Evolutionary conservation across 2,113 vertebrate genomes (phyloP).

Genomic region (Erythrocercus mccallii): DNA sequence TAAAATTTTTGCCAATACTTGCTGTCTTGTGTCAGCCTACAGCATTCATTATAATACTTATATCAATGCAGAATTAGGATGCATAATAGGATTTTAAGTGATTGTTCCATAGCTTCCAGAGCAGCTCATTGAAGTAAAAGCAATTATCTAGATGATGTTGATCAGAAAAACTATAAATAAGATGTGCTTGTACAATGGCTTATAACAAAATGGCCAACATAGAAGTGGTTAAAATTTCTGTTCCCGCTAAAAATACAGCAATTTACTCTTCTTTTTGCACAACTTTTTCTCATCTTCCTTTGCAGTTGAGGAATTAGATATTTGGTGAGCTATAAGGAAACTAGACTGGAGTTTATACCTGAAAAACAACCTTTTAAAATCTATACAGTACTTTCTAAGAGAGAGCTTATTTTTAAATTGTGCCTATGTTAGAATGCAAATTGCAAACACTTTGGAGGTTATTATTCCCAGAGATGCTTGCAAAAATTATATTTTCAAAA

Average conservation of each 20-base stretch:
- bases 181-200: background rate
- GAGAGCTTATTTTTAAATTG: background rate
- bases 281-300: background rate
- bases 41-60: background rate
- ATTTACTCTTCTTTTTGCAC: background rate
- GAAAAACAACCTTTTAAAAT: background rate
- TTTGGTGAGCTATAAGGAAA: background rate
- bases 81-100: background rate
- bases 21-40: background rate
- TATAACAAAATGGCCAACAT: background rate
- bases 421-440: background rate
- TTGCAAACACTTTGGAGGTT: background rate
- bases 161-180: background rate
- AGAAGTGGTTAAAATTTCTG: background rate
- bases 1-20: background rate
- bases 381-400: background rate
- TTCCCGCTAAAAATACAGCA: background rate
- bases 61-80: background rate
- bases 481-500: background rate
- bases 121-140: background rate
- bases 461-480: background rate
- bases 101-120: background rate
- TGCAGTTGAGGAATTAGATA: background rate
- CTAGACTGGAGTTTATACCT: background rate
- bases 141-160: background rate